Percentiles rank a stretch among this genome's conserved stretches.
These are phyloP conservation scores for Troides oblongomaculatus DNA, from an alignment of 2,888 invertebrate genomes.

Conservation along the genomic window DNA sequence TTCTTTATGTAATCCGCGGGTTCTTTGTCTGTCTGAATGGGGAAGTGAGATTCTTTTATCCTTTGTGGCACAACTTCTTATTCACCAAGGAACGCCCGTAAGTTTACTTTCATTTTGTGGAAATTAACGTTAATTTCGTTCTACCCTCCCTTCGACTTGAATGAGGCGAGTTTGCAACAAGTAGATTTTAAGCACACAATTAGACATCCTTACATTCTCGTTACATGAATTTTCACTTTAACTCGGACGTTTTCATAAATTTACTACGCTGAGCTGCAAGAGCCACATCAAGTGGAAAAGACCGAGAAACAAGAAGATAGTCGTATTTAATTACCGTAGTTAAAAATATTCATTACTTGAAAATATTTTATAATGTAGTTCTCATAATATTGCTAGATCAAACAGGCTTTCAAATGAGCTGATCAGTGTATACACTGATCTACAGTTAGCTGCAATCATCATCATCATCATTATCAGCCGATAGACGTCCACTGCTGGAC, in stretches of 20 bases:
- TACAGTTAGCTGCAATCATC: too few species aligned
- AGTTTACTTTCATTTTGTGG: constrained; percentile 6
- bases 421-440: background rate
- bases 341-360: too few species aligned
- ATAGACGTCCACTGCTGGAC: too few species aligned
- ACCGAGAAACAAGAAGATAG: too few species aligned
- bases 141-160: constrained; percentile 1
- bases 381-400: too few species aligned
- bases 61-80: constrained; percentile 5
- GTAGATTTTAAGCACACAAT: constrained; percentile 18
- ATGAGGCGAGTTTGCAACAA: constrained; percentile 20
- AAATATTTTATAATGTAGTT: too few species aligned
- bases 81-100: constrained; percentile 6
- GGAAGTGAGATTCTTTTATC: constrained; percentile 16
- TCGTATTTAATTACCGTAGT: too few species aligned
- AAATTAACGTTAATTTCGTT: constrained; percentile 21
- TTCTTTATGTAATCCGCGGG: constrained; percentile 8
- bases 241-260: background rate
- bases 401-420: too few species aligned
- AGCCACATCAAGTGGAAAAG: too few species aligned
- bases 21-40: constrained; percentile 14
- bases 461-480: too few species aligned
- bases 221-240: background rate
- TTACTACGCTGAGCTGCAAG: background rate
- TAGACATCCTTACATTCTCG: constrained; percentile 6